Percentiles rank a stretch among this genome's conserved stretches.
Evolutionary conservation across 2,888 invertebrate species (phyloP).

Genomic region (Nomada ruficornis): DNA sequence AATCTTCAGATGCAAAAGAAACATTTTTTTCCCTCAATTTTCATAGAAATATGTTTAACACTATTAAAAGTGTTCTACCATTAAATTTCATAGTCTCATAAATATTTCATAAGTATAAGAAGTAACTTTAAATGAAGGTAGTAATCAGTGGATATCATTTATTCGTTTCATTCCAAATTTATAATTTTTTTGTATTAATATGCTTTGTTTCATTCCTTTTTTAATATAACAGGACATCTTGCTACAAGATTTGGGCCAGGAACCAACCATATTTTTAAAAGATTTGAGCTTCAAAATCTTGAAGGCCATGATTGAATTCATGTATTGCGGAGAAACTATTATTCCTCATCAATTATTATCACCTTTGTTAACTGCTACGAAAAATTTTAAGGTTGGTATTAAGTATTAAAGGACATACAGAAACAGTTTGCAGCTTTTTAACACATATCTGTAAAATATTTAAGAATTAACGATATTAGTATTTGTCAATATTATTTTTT

Average conservation of each 20-base stretch:
- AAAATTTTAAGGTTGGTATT: constrained; percentile 87
- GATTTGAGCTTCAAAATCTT: constrained; percentile 90
- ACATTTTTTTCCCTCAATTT: background rate
- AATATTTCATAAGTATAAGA: background rate
- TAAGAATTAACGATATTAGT: no score
- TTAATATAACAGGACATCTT: constrained; percentile 80
- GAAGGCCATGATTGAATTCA: constrained; percentile 90
- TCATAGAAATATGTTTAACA: constrained; percentile 17
- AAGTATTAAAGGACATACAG: background rate
- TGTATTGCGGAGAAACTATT: constrained; percentile 91
- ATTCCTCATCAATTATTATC: constrained; percentile 89
- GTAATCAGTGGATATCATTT: background rate
- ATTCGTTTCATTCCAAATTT: constrained; percentile 9
- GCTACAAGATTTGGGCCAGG: constrained; percentile 84
- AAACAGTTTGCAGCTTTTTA: no score
- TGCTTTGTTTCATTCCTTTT: constrained; percentile 31
- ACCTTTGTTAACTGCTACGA: constrained; percentile 89
- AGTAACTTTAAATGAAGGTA: constrained; percentile 9
- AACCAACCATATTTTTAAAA: constrained; percentile 85
- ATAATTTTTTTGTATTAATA: constrained; percentile 19
- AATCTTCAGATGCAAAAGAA: background rate
- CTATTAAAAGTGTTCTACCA: constrained; percentile 32
- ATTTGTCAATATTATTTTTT: no score
- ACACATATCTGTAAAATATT: no score
- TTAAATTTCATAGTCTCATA: background rate